Base-by-base conservation (phyloP, 2,113 vertebrate species). In the Etia nguti region DNA sequence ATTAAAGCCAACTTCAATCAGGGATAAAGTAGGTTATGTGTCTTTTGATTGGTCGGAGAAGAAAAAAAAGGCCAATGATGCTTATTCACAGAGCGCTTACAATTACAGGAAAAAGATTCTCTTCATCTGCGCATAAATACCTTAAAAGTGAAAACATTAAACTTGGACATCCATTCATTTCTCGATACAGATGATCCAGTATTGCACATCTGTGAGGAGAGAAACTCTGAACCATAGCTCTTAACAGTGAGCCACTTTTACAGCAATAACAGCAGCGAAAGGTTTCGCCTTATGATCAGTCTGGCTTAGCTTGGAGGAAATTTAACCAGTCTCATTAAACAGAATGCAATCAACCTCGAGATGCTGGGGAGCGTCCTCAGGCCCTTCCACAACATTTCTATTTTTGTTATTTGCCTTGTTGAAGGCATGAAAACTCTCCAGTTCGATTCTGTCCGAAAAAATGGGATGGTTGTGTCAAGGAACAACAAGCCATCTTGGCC, bases 41-140 rank as follows among this genome's bases (percentile, higher is more conserved):
- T 31, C 46, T 77, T 77, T 77, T 77, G 73, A 50, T 77, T 50
- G 26, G 73, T 31, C 52, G 16, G 20, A 62, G 20, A 59, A 29
- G 18, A 18, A 7, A 10, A 68, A 6, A 20, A 77, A 77, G 70
- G 10, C 73, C 46, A 77, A 52, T 31, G 10, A 50, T 77, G 73
- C 73, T 77, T 50, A 52, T 77, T 50, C 26, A 34, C 26, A 52
- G 2, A 77, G 73, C 46, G 13, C 43, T 75, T 50, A 75, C 70
- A 75, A 31, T 50, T 75, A 75, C 43, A 75, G 70, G 70, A 75
- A 75, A 75, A 31, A 75, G 43, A 75, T 29, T 75, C 24, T 48
- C 1, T 43, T 26, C 16, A 50, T 77, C 5, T 31, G 26, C 24
- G 50, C 70, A 77, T n/a, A 77, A 77, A 50, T 77, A 75, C 43